phyloP scores from a whole-genome alignment of 1,140 invertebrate genomes.

The Ptiloglossa arizonensis region DNA sequence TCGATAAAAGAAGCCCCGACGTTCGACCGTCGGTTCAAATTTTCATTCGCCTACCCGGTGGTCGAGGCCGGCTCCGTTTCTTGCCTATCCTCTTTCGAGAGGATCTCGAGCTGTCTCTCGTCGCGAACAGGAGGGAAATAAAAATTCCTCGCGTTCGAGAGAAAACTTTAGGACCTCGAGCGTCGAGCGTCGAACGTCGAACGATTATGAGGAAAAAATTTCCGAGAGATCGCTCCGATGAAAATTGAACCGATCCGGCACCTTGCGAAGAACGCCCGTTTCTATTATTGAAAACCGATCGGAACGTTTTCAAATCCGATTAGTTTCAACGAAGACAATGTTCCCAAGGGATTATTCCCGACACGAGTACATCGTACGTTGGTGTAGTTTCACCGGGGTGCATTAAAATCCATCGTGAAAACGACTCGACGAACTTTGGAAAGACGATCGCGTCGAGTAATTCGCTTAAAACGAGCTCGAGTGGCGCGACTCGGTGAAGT shows the following conservation, averaged over 20 bases:
- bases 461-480: constrained; percentile 4
- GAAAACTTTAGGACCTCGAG: too few species aligned
- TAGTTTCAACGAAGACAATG: neutral
- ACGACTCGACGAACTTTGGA: constrained; percentile 37
- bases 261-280: neutral
- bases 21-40: neutral
- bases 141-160: neutral
- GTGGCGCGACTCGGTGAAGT: neutral
- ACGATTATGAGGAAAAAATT: too few species aligned
- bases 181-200: too few species aligned
- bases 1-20: neutral
- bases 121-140: neutral
- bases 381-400: neutral
- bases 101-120: too few species aligned
- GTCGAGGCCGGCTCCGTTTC: neutral
- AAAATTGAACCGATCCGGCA: neutral
- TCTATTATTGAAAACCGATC: too few species aligned
- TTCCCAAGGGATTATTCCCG: neutral
- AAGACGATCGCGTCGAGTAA: constrained; percentile 16
- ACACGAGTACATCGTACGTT: neutral
- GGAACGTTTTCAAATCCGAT: neutral
- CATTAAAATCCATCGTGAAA: constrained; percentile 27
- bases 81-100: too few species aligned
- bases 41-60: neutral
- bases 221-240: too few species aligned